phyloP scores from a whole-genome alignment of 2,797 vertebrate species.

The Myiothlypis chrysogaster region DNA sequence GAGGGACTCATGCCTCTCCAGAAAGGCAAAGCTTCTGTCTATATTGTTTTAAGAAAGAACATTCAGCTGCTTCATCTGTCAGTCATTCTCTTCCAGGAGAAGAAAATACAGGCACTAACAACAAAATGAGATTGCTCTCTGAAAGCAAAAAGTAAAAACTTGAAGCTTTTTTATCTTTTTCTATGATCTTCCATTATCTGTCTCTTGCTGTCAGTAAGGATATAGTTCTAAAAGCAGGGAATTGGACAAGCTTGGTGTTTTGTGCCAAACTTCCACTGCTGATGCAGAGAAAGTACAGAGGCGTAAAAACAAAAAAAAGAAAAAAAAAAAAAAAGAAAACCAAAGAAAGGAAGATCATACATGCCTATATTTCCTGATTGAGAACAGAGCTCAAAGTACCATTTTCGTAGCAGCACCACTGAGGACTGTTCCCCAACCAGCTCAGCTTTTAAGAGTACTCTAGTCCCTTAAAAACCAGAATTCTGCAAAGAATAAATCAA shows the following conservation, averaged over 20 bases:
- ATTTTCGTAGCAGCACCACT: not conserved
- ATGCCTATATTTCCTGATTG: not conserved
- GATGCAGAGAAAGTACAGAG: not conserved
- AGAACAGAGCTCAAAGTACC: not conserved
- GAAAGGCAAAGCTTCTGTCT: not conserved
- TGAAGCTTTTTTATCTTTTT: not conserved
- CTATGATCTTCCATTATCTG: not conserved
- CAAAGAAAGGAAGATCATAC: not conserved
- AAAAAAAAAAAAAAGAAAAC: no score
- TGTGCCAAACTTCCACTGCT: not conserved
- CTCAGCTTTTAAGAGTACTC: not conserved
- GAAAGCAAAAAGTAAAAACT: not conserved
- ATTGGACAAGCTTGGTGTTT: not conserved
- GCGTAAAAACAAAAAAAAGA: not conserved
- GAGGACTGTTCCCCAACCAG: not conserved
- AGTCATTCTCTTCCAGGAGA: not conserved
- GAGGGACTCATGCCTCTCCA: not conserved
- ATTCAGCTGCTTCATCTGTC: not conserved
- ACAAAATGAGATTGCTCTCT: not conserved
- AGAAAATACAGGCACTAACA: not conserved
- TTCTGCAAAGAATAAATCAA: not conserved
- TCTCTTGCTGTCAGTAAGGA: not conserved
- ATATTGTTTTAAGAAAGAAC: not conserved
- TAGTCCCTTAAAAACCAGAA: not conserved
- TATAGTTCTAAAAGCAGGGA: not conserved